These are phyloP conservation scores for Trachurus trachurus DNA, from an alignment of 2,797 vertebrate species.

Conservation along the genomic window DNA sequence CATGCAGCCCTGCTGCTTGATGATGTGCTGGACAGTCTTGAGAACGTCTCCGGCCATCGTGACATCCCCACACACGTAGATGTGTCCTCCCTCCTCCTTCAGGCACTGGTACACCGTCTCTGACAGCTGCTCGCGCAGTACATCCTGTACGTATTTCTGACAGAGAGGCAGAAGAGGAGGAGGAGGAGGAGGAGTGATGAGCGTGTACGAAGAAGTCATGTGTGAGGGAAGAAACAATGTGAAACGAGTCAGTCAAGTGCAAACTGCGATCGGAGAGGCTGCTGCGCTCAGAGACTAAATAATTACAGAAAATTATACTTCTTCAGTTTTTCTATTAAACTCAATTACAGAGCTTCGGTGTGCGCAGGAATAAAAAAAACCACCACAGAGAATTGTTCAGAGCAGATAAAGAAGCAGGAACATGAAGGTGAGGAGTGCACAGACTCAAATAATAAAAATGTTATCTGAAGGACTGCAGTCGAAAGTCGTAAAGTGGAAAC, in stretches of 20 bases:
- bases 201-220: slow-evolving; percentile 35
- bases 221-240: slow-evolving; percentile 28
- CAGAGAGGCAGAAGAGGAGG: neutral
- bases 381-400: neutral
- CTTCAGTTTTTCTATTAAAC: neutral
- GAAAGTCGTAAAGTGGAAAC: neutral
- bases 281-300: neutral
- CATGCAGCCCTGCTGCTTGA: slow-evolving; percentile 92
- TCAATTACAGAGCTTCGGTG: neutral
- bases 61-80: slow-evolving; percentile 98
- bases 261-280: neutral
- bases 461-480: neutral
- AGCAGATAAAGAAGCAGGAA: neutral
- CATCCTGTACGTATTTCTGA: slow-evolving; percentile 98
- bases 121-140: slow-evolving; percentile 94
- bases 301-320: neutral
- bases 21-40: slow-evolving; percentile 93
- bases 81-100: slow-evolving; percentile 94
- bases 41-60: slow-evolving; percentile 98
- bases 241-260: slow-evolving; percentile 17
- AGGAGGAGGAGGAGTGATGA: slow-evolving; percentile 31
- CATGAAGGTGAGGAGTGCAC: neutral
- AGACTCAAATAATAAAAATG: neutral
- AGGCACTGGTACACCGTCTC: slow-evolving; percentile 91
- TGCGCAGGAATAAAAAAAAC: neutral